Evolutionary conservation across 23 tunicate genomes (phyloP).

Genomic region (Halocynthia aurantium): DNA sequence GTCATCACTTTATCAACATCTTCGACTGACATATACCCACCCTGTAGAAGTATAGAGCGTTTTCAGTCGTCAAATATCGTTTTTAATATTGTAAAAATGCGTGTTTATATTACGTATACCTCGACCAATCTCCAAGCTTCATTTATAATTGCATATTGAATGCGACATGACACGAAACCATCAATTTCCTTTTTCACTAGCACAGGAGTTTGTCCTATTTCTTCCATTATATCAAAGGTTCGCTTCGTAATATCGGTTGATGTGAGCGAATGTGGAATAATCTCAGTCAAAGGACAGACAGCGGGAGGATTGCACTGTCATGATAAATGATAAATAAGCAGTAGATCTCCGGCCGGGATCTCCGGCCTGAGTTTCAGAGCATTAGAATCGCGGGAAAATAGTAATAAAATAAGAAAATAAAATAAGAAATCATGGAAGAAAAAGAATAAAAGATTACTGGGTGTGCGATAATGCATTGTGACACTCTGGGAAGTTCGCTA

Average conservation of each 20-base stretch:
- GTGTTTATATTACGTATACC: slow-evolving; percentile 15
- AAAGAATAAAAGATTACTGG: slow-evolving; percentile 28
- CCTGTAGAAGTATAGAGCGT: slow-evolving; percentile 13
- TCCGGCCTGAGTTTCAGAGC: too few species aligned
- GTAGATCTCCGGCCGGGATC: too few species aligned
- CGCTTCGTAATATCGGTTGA: slow-evolving; percentile 15
- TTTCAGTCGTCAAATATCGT: not conserved
- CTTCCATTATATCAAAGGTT: slow-evolving; percentile 53
- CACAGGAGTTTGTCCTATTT: slow-evolving; percentile 87
- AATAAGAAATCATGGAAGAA: not conserved
- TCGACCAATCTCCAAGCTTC: slow-evolving; percentile 88
- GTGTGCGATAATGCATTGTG: slow-evolving; percentile 83
- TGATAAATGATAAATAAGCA: too few species aligned
- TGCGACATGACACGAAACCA: slow-evolving; percentile 80
- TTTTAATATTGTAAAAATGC: not conserved
- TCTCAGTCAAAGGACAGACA: slow-evolving; percentile 81
- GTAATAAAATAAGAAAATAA: too few species aligned
- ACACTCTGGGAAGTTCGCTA: slow-evolving; percentile 36
- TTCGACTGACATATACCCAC: slow-evolving; percentile 76
- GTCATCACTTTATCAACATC: slow-evolving; percentile 95
- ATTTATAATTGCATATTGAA: slow-evolving; percentile 84
- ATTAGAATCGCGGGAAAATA: too few species aligned
- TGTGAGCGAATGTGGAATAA: slow-evolving; percentile 87
- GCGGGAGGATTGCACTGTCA: slow-evolving; percentile 86
- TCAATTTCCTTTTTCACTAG: slow-evolving; percentile 71